These are phyloP conservation scores for Lasiurus borealis DNA, from an alignment of 2,113 vertebrate genomes.

Conservation along the genomic window DNA sequence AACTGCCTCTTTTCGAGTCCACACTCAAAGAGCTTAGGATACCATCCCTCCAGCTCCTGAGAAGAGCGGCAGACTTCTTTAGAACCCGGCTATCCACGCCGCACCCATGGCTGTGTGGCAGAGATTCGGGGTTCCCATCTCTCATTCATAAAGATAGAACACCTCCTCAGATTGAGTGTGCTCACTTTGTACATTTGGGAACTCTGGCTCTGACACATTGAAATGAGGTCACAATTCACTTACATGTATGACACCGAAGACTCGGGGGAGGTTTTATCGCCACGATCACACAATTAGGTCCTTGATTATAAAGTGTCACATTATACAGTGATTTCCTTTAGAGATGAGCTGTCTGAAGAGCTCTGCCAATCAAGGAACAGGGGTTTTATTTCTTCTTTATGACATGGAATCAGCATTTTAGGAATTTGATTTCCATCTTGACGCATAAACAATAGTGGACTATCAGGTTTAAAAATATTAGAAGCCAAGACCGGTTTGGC, in stretches of 20 bases:
- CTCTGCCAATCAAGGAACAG: not conserved
- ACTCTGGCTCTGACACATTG: not conserved
- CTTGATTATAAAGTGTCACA: slow-evolving; percentile 7
- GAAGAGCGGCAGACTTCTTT: not conserved
- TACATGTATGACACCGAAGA: not conserved
- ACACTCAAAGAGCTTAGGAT: not conserved
- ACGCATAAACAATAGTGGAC: not conserved
- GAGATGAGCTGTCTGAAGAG: slow-evolving; percentile 11
- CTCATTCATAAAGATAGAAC: not conserved
- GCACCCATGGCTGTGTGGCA: not conserved
- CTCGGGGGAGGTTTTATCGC: not conserved
- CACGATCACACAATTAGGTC: not conserved
- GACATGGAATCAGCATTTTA: not conserved
- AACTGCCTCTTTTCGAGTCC: not conserved
- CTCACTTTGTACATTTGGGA: not conserved
- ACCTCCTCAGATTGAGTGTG: not conserved
- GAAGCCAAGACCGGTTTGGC: too few relatives aligned
- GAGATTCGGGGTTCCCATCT: not conserved
- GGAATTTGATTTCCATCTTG: not conserved
- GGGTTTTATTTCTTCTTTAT: not conserved
- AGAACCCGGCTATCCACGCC: not conserved
- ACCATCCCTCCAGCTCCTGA: not conserved
- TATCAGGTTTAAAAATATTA: not conserved
- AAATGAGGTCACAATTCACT: not conserved
- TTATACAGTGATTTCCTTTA: slow-evolving; percentile 19